These are phyloP conservation scores for Globicephala melas DNA, from an alignment of 2,113 vertebrate genomes.

Conservation along the genomic window DNA sequence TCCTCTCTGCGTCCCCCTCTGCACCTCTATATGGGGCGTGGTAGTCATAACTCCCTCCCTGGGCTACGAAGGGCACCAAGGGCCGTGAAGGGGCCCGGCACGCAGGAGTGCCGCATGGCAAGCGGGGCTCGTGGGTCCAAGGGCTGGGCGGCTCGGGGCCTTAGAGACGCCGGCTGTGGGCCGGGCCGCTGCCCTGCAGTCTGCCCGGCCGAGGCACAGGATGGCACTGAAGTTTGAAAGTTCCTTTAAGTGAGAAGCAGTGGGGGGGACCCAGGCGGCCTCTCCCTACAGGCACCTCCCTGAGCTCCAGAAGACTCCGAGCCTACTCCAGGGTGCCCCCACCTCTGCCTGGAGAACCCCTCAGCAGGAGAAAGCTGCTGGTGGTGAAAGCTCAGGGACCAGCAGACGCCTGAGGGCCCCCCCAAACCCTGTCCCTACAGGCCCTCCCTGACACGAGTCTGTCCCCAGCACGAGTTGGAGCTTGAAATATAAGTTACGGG, in stretches of 20 bases:
- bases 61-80: background rate
- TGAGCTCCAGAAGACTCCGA: background rate
- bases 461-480: background rate
- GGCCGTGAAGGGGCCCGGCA: rapidly evolving
- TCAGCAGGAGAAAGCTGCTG: background rate
- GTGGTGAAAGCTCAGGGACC: background rate
- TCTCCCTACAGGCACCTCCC: background rate
- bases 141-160: background rate
- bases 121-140: rapidly evolving
- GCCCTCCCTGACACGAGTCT: background rate
- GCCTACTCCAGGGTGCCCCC: background rate
- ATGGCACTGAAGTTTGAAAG: background rate
- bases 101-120: background rate
- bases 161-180: rapidly evolving
- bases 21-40: background rate
- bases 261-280: rapidly evolving
- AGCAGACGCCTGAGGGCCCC: background rate
- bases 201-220: background rate
- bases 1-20: background rate
- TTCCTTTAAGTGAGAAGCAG: background rate
- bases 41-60: background rate
- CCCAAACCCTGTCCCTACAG: background rate
- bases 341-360: background rate
- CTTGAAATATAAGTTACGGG: background rate
- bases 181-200: rapidly evolving